Evolutionary conservation across 2,888 invertebrate genomes (phyloP), one percentile per base, ranked within the genome.

Genomic region (Drosophila quinaria): DNA sequence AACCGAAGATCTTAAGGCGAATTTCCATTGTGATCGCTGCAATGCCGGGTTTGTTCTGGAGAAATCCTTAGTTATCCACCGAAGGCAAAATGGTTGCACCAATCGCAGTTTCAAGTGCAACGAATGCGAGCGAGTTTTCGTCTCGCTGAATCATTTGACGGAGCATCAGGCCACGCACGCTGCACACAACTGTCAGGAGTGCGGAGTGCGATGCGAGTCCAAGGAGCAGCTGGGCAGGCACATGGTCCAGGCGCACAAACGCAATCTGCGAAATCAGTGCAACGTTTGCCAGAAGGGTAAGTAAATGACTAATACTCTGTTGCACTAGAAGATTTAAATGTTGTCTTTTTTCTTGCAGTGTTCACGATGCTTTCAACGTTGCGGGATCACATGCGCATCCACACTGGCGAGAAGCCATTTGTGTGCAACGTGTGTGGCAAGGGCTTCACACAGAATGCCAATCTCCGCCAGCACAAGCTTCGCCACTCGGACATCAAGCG

Each of bases 361-460:
- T 93, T 93, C 60, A 92, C 93, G 1, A 94, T 95, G 94, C 73
- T 94, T 13, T 94, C 94, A 1, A 94, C 95, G 0, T 84, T 95
- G 42, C 94, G 93, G 33, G 95, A 95, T 73, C 95, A 95, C 79
- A 91, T 94, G 80, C 90, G 95, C 3, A 87, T 92, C 0, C 95
- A 95, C 68, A 94, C 94, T 0, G 95, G 95, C 0, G 95, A 95
- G 79, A 94, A 94, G 35, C 95, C 95, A 0, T 95, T 93, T 67
- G 85, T 94, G 0, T 92, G 92, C 62, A 94, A 94, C 0, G 93
- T 94, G 0, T 95, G 95, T 47, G 94, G 94, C 0, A 93, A 94
- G 55, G 94, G 94, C 0, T 95, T 95, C 62, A 94, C 94, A 50
- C 95, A 95, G 86, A 95, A 94, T 80, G 94, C 94, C 0, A 95